Evolutionary conservation across 2,113 vertebrate genomes (phyloP).

Genomic region (Ictidomys tridecemlineatus): DNA sequence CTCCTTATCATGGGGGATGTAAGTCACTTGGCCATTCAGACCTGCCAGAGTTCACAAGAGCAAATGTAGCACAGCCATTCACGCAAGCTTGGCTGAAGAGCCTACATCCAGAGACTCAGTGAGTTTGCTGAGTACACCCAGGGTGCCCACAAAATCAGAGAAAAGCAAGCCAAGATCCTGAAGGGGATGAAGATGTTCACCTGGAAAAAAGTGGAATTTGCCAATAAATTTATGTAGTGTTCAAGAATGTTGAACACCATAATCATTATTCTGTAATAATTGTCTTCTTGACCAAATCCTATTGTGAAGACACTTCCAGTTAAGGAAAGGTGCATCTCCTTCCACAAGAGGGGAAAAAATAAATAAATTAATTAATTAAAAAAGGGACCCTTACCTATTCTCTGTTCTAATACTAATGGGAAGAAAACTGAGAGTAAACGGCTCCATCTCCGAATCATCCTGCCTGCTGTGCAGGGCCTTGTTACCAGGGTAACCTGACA

Average conservation of each 20-base stretch:
- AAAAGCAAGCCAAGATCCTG: not conserved
- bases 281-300: not conserved
- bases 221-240: not conserved
- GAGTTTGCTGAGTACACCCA: not conserved
- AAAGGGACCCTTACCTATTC: not conserved
- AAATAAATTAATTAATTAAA: too few species aligned
- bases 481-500: not conserved
- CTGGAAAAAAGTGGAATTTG: not conserved
- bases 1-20: not conserved
- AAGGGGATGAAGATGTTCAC: not conserved
- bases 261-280: not conserved
- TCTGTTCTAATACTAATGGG: not conserved
- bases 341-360: not conserved
- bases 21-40: not conserved
- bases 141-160: not conserved
- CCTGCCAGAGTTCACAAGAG: not conserved
- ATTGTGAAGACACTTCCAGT: not conserved
- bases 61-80: not conserved
- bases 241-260: not conserved
- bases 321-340: not conserved
- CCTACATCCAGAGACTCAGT: not conserved
- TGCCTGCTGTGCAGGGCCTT: not conserved
- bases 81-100: not conserved
- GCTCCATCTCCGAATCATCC: not conserved
- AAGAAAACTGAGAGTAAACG: not conserved